Evolutionary conservation across 2,888 invertebrate species (phyloP), one percentile per base, ranked within the genome.

Genomic region (Xanthorhoe spadicearia): DNA sequence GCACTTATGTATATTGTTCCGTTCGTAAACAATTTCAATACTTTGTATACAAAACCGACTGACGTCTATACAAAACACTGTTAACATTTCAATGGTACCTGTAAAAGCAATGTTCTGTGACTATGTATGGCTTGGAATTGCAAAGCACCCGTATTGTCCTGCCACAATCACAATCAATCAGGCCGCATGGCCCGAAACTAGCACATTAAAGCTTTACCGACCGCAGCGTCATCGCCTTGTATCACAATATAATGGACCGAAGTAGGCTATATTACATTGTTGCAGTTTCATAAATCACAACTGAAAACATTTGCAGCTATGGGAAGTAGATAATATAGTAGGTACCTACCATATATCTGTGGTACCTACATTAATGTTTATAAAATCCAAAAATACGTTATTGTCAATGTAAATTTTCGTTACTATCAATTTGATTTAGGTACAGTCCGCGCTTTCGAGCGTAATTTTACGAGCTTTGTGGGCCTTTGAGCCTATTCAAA

Each of bases 91-190:
- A 32, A 13, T 38, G 13, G 38, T 38, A 43, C 43, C n/a, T 43
- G 48, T 17, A 48, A 48, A 48, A 18, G 2, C 5, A 10, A 8
- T 32, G 23, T 23, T 15, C 32, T 15, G 15, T 15, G 52, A 15
- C 32, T 4, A 52, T 32, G 32, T 15, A 32, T 32, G 7, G 52
- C 8, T 32, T 10, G n/a, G 9, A 23, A 51, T n/a, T 52, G 28
- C 28, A 28, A 28, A 23, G 15, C n/a, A 52, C 28, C 52, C n/a
- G 8, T 13, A 52, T 32, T 28, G 52, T 52, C 52, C 28, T 13
- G 28, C 52, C 52, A 15, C 28, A 52, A 52, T 52, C 52, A 52
- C 50, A 28, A 52, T 32, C 52, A 52, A 32, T 51, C 50, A 23
- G 23, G 50, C 13, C 7, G 13, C 2, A 23, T 51, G 13, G 10